phyloP scores from a whole-genome alignment of 2,888 invertebrate genomes.

The Lithosia quadra region DNA sequence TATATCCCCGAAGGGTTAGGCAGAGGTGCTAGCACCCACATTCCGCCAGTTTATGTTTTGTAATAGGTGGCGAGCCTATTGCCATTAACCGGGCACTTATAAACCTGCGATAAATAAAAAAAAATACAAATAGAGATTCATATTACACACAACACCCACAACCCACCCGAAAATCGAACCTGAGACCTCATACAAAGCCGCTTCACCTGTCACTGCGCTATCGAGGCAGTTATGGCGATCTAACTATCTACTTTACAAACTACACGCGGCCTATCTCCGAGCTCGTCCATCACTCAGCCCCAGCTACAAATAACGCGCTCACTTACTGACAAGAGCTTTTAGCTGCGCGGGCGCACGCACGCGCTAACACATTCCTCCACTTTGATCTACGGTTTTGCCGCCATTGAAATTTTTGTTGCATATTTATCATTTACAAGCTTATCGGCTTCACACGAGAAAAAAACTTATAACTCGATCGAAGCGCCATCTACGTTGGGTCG shows the following conservation, averaged over 20 bases:
- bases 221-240: not conserved
- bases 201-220: not conserved
- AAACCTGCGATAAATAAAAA: no score
- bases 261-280: not conserved
- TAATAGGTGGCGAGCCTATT: no score
- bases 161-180: not conserved
- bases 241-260: constrained; percentile 7
- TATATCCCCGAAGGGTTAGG: no score
- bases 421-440: constrained; percentile 1
- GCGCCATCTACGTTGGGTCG: no score
- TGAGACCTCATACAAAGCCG: not conserved
- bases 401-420: constrained; percentile 13
- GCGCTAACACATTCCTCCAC: constrained; percentile 9
- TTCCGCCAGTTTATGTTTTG: no score
- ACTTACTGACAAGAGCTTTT: constrained; percentile 18
- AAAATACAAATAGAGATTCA: no score
- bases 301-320: constrained; percentile 18
- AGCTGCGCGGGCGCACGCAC: constrained; percentile 13
- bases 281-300: constrained; percentile 17
- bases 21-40: no score
- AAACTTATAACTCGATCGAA: not conserved
- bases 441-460: not conserved
- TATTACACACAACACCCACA: no score
- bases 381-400: constrained; percentile 15
- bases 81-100: no score